These are phyloP conservation scores for Paralichthys olivaceus DNA, from an alignment of 2,113 vertebrate species.

Conservation along the genomic window DNA sequence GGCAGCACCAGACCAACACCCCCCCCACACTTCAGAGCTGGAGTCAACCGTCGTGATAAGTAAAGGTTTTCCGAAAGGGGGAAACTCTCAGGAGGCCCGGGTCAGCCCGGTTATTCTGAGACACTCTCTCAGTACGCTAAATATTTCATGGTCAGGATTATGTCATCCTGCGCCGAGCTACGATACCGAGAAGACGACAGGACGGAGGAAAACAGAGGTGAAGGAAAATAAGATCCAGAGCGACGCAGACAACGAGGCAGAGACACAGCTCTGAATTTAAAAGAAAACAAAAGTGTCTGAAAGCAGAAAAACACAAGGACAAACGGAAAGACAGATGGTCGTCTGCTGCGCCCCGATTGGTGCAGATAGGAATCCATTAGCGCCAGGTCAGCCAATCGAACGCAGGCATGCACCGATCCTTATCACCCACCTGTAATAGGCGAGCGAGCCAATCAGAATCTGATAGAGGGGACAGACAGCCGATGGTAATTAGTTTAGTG, in stretches of 20 bases:
- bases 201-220: neutral
- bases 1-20: too few relatives aligned
- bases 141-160: constrained; percentile 70
- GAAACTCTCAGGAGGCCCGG: constrained; percentile 14
- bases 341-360: constrained; percentile 24
- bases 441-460: constrained; percentile 62
- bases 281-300: neutral
- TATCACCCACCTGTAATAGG: constrained; percentile 52
- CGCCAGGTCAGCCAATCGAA: constrained; percentile 58
- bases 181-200: neutral
- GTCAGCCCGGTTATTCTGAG: constrained; percentile 54
- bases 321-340: neutral
- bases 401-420: constrained; percentile 19
- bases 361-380: constrained; percentile 59
- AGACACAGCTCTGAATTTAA: neutral
- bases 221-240: neutral
- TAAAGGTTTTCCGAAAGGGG: constrained; percentile 25
- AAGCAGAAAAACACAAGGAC: neutral
- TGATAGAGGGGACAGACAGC: constrained; percentile 54
- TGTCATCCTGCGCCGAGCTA: constrained; percentile 47
- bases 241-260: neutral
- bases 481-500: constrained; percentile 71
- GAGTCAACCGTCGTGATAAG: constrained; percentile 20
- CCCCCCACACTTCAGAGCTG: neutral
- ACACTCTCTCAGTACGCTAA: constrained; percentile 35